These are phyloP conservation scores for Crocuta crocuta DNA, from an alignment of 2,113 vertebrate species.

Conservation along the genomic window DNA sequence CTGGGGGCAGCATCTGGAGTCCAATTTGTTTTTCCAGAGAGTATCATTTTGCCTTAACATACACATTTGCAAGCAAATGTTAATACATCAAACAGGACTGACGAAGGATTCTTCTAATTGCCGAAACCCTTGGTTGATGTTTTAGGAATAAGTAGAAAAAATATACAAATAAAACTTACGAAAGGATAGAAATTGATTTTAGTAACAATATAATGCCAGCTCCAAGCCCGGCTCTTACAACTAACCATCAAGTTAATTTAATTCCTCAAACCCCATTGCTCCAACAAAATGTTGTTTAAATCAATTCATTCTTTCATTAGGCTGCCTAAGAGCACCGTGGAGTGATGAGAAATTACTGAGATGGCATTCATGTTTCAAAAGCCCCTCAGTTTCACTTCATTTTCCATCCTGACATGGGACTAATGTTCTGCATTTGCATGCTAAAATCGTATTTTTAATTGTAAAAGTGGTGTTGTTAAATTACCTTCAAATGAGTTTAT, in stretches of 20 bases:
- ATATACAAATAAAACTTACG: conserved; percentile 76
- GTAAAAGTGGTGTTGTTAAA: conserved; percentile 86
- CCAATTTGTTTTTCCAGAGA: conserved; percentile 65
- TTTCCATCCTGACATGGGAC: conserved; percentile 85
- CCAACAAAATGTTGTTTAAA: conserved; percentile 87
- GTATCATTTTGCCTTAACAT: conserved; percentile 69
- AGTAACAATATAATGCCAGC: conserved; percentile 82
- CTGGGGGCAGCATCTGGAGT: conserved; percentile 31
- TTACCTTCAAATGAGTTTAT: conserved; percentile 88
- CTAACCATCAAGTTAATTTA: conserved; percentile 87
- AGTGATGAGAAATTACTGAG: conserved; percentile 86
- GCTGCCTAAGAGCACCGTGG: conserved; percentile 79
- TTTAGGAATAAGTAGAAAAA: conserved; percentile 72
- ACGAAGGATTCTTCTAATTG: conserved; percentile 56
- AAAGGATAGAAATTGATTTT: conserved; percentile 86
- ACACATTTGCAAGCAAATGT: conserved; percentile 47
- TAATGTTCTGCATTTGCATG: conserved; percentile 86
- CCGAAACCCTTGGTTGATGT: conserved; percentile 69
- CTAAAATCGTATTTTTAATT: conserved; percentile 88
- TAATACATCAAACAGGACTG: conserved; percentile 3
- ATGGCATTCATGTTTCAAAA: conserved; percentile 85
- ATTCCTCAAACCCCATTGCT: conserved; percentile 87
- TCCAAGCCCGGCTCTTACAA: conserved; percentile 82
- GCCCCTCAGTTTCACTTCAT: conserved; percentile 85
- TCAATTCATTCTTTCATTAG: conserved; percentile 89